Evolutionary conservation across 2,888 invertebrate genomes (phyloP).

Genomic region (Belgica antarctica): DNA sequence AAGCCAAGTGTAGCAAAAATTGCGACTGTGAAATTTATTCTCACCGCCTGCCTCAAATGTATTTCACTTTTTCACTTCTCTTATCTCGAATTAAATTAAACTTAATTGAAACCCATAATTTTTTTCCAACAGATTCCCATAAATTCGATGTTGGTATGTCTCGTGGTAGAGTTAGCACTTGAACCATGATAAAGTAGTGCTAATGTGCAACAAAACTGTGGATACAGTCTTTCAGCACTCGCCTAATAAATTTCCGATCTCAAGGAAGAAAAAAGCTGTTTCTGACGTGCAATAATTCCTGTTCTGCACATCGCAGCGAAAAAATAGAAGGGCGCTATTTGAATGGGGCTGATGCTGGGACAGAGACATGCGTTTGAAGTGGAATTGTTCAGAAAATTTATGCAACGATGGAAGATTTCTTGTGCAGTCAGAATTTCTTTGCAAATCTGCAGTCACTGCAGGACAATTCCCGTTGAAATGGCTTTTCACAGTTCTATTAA

Average conservation of each 20-base stretch:
- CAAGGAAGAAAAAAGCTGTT: not conserved
- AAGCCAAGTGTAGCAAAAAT: too few relatives aligned
- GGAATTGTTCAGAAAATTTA: too few relatives aligned
- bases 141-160: conserved; percentile 33
- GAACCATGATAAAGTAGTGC: conserved; percentile 19
- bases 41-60: conserved; percentile 1
- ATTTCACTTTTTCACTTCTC: not conserved
- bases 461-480: too few relatives aligned
- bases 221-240: conserved; percentile 13
- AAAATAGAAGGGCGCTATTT: conserved; percentile 4
- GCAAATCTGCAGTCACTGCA: too few relatives aligned
- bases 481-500: too few relatives aligned
- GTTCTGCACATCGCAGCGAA: conserved; percentile 1
- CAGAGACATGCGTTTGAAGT: too few relatives aligned
- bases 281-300: conserved; percentile 28
- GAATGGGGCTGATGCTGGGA: too few relatives aligned
- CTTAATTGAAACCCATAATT: conserved; percentile 41
- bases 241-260: conserved; percentile 21
- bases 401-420: too few relatives aligned
- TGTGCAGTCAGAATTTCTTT: too few relatives aligned
- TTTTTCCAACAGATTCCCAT: conserved; percentile 19
- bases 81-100: conserved; percentile 34
- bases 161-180: conserved; percentile 7
- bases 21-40: too few relatives aligned
- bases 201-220: conserved; percentile 29